Base-by-base conservation (phyloP, 2,888 invertebrate species). In the Phengaris alcon region DNA sequence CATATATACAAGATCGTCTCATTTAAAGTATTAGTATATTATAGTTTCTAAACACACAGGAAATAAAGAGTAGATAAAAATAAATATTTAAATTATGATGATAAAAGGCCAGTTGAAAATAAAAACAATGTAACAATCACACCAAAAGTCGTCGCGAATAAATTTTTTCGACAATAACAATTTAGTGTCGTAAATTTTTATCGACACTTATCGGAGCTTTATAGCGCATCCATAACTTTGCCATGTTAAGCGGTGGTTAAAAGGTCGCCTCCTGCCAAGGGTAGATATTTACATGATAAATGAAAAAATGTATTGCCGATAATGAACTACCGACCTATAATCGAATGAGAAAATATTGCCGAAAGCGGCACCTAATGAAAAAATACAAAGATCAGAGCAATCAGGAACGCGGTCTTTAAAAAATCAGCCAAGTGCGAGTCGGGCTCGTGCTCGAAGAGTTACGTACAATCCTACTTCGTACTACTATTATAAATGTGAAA, bases 91-190 rank as follows among this genome's bases (percentile, higher is more conserved):
- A 9, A 52, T 52, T 6, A 10, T 8, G 8, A 48, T 48, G 48
- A 12, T 22, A 13, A 15, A 59, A n/a, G 9, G 59, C 64, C 35
- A 44, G 64, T 35, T 0, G 35, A 64, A 64, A 64, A 35, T 35
- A 13, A 13, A 64, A 64, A 13, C 44, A 64, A 64, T 44, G 12
- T 35, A 10, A 59, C 59, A 22, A 9, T 10, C 64, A 64, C 35
- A 10, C 59, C 10, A 64, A 64, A 64, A 44, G 64, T 54, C 54
- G 72, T 22, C 48, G 72, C 13, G 35, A 35, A 54, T 52, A 35
- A 72, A 72, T 72, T 54, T 72, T 54, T 72, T 52, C 13, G 22
- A 13, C 72, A 72, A 54, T 72, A 72, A 72, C 72, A 54, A 54
- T 72, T 72, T 72, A 35, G 51, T 52, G 72, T 72, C 54, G 7